These are phyloP conservation scores for Peromyscus leucopus DNA, from an alignment of 2,113 vertebrate genomes.

Conservation along the genomic window DNA sequence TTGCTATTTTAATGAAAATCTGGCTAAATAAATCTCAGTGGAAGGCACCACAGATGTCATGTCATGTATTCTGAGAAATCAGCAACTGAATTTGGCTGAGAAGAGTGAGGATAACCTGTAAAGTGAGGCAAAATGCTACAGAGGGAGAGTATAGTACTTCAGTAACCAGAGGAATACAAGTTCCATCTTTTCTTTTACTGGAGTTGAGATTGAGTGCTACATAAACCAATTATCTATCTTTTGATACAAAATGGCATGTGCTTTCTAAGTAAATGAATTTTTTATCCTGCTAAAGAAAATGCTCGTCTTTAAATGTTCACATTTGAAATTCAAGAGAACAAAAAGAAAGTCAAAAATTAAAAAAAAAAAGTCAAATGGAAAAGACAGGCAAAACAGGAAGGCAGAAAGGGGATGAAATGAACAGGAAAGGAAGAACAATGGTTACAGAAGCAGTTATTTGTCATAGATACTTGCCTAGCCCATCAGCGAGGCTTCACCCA, in stretches of 20 bases:
- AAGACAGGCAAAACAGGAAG: background rate
- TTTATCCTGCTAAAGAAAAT: background rate
- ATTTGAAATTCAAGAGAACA: background rate
- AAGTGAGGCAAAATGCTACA: background rate
- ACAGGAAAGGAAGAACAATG: background rate
- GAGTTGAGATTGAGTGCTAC: background rate
- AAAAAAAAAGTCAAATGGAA: background rate
- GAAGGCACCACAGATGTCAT: slow-evolving; percentile 83
- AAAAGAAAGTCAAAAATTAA: background rate
- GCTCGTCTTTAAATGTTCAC: background rate
- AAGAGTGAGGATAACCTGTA: background rate
- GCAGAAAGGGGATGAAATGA: background rate
- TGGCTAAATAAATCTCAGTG: slow-evolving; percentile 82
- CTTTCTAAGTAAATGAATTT: slow-evolving; percentile 9
- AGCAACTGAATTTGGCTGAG: slow-evolving; percentile 4
- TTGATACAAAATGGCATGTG: background rate
- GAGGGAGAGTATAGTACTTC: background rate
- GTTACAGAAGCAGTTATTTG: background rate
- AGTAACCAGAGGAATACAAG: background rate
- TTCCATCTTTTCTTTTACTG: background rate
- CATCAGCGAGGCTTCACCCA: no score
- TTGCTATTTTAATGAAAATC: slow-evolving; percentile 86
- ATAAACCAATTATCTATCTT: background rate
- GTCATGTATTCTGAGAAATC: slow-evolving; percentile 64
- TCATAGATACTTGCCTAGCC: no score